Conservation (phyloP, 2,888 invertebrate species). For the Creontiades dilutus region DNA sequence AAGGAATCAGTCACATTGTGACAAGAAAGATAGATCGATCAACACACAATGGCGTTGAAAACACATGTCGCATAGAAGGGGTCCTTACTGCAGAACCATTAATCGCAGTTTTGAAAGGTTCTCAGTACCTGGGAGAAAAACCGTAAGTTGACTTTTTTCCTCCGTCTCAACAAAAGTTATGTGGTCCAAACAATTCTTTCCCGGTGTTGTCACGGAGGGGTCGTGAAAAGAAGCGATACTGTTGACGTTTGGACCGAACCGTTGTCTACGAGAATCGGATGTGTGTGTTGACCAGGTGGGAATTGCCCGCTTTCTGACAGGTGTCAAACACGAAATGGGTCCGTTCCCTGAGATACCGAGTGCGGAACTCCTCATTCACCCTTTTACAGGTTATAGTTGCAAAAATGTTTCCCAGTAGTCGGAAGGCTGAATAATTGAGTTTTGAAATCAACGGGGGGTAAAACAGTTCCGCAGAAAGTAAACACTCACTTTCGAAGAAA, state of each 20-base stretch:
- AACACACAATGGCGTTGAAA: conserved; percentile 9
- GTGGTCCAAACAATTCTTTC: conserved; percentile 35
- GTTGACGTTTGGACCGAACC: conserved; percentile 29
- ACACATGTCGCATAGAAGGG: neutral
- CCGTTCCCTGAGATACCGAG: neutral
- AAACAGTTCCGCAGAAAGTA: neutral
- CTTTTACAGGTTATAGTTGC: neutral
- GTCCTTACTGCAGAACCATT: neutral
- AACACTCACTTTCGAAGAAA: neutral
- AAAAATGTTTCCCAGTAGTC: conserved; percentile 15
- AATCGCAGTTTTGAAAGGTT: neutral
- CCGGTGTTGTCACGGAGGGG: conserved; percentile 1
- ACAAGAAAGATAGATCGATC: neutral
- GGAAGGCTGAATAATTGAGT: neutral
- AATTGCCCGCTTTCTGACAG: conserved; percentile 7
- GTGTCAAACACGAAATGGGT: neutral
- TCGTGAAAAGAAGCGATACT: conserved; percentile 22
- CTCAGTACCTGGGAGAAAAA: neutral
- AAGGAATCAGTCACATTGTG: neutral
- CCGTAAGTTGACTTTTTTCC: neutral
- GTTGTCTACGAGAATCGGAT: neutral
- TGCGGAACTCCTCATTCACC: neutral
- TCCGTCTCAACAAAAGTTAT: neutral
- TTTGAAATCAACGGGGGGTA: conserved; percentile 6
- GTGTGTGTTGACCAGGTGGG: conserved; percentile 38